phyloP scores from a whole-genome alignment of 2,888 invertebrate species.

The Nephrotoma appendiculata region DNA sequence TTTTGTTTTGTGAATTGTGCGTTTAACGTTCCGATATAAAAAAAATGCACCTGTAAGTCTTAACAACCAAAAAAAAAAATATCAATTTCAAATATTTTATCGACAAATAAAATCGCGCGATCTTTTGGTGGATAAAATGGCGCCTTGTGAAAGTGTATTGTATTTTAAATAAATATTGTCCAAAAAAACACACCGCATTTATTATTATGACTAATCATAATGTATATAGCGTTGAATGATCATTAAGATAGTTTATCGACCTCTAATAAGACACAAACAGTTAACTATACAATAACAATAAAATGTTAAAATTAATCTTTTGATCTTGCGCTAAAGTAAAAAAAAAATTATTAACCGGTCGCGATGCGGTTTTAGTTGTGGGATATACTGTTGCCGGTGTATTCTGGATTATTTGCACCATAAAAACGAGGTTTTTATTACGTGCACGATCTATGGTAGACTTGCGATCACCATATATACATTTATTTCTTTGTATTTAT shows the following conservation, averaged over 20 bases:
- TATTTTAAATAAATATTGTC: not conserved
- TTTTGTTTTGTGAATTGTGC: not conserved
- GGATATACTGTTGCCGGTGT: not conserved
- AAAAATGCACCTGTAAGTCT: not conserved
- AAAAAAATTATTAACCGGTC: not conserved
- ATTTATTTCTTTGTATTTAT: not conserved
- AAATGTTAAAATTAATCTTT: not conserved
- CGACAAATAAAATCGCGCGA: not conserved
- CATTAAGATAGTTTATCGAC: not conserved
- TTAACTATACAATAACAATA: not conserved
- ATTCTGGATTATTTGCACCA: not conserved
- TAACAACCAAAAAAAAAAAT: not conserved
- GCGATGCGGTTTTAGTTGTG: not conserved
- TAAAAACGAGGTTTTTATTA: not conserved
- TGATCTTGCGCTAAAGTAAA: not conserved
- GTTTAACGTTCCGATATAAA: not conserved
- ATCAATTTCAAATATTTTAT: not conserved
- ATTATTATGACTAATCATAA: not conserved
- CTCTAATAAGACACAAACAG: not conserved
- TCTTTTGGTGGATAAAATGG: not conserved
- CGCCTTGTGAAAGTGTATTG: not conserved
- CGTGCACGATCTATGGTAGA: not conserved
- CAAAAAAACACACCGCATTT: not conserved
- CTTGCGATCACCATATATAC: not conserved
- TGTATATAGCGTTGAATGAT: not conserved